Conservation (phyloP, 2,888 invertebrate genomes). For the Cyclophora albipunctata region DNA sequence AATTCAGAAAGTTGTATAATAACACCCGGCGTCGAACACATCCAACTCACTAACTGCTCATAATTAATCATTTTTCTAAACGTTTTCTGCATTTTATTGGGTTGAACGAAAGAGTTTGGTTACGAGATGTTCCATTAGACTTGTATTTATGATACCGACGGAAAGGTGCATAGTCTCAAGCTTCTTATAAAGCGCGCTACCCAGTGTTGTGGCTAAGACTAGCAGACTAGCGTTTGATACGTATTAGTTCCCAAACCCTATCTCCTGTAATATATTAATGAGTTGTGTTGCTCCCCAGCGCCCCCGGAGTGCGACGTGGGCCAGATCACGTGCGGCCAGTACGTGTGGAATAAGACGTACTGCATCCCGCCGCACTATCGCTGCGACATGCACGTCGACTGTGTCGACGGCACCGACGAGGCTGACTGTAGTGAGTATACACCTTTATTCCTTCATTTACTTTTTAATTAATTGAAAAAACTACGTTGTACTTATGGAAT, state of each 20-base stretch:
- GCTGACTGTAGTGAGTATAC: conserved; percentile 92
- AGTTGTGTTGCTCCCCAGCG: conserved; percentile 74
- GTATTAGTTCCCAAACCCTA: too few relatives aligned
- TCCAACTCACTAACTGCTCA: conserved; percentile 9
- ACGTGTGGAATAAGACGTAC: conserved; percentile 96
- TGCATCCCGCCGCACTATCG: conserved; percentile 95
- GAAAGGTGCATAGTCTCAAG: too few relatives aligned
- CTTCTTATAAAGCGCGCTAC: too few relatives aligned
- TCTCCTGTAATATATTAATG: not conserved
- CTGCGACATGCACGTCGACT: conserved; percentile 96
- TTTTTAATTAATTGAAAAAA: too few relatives aligned
- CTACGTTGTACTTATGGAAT: too few relatives aligned
- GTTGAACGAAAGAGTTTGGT: too few relatives aligned
- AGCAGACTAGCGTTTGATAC: too few relatives aligned
- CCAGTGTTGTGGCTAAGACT: too few relatives aligned
- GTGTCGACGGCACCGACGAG: conserved; percentile 96
- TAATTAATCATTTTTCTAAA: conserved; percentile 9
- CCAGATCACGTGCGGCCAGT: conserved; percentile 93
- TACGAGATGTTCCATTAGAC: too few relatives aligned
- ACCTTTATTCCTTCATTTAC: not conserved
- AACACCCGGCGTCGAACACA: conserved; percentile 4
- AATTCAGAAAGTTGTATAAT: conserved; percentile 18
- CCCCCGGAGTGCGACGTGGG: conserved; percentile 95
- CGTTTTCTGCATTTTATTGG: too few relatives aligned
- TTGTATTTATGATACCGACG: too few relatives aligned